These are phyloP conservation scores for Carcina quercana DNA, from an alignment of 2,888 invertebrate species.

Conservation along the genomic window DNA sequence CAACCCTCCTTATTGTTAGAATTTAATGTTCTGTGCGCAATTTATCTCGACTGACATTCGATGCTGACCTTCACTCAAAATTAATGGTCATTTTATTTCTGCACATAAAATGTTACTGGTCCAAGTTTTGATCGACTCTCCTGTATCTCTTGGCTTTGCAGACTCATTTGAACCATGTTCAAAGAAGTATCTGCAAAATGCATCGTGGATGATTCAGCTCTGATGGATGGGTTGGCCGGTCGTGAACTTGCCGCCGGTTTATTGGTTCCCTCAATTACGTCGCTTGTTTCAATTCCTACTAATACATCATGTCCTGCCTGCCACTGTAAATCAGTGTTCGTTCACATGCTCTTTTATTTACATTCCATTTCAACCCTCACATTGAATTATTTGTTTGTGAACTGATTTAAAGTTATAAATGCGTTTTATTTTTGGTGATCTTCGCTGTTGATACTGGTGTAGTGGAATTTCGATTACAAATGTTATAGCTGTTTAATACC, in stretches of 20 bases:
- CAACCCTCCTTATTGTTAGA: conserved; percentile 13
- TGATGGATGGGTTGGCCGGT: conserved; percentile 33
- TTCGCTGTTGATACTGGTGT: too few species aligned
- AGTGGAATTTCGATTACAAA: too few species aligned
- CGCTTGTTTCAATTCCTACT: conserved; percentile 31
- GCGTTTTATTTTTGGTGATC: too few species aligned
- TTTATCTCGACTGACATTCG: too few species aligned
- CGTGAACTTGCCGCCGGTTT: conserved; percentile 40
- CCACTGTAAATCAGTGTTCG: conserved; percentile 20
- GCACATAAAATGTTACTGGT: too few species aligned
- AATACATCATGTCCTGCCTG: conserved; percentile 13
- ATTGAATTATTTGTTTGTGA: conserved; percentile 38
- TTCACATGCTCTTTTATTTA: conserved; percentile 18
- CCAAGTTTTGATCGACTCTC: too few species aligned
- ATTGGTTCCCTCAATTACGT: conserved; percentile 43
- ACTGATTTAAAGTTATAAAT: too few species aligned
- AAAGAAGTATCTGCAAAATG: conserved; percentile 4
- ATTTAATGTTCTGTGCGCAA: conserved; percentile 5
- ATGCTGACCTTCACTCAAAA: too few species aligned
- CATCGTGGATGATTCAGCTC: conserved; percentile 27
- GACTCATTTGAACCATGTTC: too few species aligned
- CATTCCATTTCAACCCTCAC: conserved; percentile 23
- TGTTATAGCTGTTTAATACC: too few species aligned
- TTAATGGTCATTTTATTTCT: too few species aligned
- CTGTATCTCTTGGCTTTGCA: background rate